Conservation (phyloP, 2,113 vertebrate genomes). For the Calyptomena viridis region DNA sequence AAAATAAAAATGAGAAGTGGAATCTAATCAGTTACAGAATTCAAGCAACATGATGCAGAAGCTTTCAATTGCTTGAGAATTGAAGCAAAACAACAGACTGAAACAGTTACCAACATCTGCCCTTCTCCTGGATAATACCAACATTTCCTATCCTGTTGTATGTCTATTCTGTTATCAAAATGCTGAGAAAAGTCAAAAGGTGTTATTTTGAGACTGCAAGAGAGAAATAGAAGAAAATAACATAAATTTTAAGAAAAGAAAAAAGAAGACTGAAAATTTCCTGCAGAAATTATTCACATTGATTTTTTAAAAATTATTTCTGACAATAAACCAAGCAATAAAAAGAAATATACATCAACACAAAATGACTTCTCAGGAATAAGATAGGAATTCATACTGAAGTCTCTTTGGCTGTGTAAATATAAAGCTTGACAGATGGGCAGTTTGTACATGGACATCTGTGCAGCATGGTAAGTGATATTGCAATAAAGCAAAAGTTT, state of each 20-base stretch:
- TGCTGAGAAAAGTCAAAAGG: not conserved
- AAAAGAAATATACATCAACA: not conserved
- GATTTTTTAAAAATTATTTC: not conserved
- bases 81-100: not conserved
- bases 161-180: not conserved
- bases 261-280: not conserved
- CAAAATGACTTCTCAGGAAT: not conserved
- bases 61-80: not conserved
- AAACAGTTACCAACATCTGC: not conserved
- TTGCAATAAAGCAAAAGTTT: not conserved
- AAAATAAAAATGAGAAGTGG: not conserved
- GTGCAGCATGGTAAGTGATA: not conserved
- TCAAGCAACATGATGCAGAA: not conserved
- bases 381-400: not conserved
- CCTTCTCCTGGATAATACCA: not conserved
- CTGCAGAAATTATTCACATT: not conserved
- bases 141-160: rapidly evolving
- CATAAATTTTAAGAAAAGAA: not conserved
- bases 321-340: not conserved
- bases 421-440: not conserved
- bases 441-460: not conserved
- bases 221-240: not conserved
- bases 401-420: not conserved
- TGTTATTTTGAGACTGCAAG: not conserved
- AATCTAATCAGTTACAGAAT: not conserved